phyloP scores from a whole-genome alignment of 2,888 invertebrate species.

The Plebejus argus region DNA sequence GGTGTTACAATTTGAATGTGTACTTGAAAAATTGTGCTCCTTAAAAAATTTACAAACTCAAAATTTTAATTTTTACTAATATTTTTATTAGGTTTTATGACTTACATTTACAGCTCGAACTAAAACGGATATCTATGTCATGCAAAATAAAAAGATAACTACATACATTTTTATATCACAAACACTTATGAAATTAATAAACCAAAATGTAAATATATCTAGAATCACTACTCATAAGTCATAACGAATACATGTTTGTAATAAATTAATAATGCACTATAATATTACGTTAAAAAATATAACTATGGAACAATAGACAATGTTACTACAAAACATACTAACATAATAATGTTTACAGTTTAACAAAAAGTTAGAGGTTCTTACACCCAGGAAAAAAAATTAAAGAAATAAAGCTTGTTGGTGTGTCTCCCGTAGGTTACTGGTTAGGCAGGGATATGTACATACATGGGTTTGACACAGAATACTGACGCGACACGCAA shows the following conservation, averaged over 20 bases:
- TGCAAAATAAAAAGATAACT: background rate
- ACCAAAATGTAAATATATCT: background rate
- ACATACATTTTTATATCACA: background rate
- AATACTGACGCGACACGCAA: conserved; percentile 42
- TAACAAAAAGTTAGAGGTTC: conserved; percentile 3
- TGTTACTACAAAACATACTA: background rate
- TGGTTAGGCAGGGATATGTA: background rate
- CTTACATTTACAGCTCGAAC: background rate
- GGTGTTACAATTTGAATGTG: background rate
- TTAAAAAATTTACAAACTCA: background rate
- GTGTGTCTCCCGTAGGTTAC: background rate
- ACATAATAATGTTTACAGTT: background rate
- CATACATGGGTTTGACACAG: background rate
- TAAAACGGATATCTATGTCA: background rate
- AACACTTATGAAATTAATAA: background rate
- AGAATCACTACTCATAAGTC: background rate
- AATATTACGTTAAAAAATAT: background rate
- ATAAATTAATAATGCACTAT: conserved; percentile 6
- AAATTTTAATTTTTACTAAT: background rate
- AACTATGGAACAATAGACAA: background rate
- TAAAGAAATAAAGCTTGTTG: background rate
- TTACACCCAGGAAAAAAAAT: background rate
- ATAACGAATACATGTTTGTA: background rate
- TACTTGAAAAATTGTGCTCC: background rate
- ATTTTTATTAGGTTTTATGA: background rate